Base-by-base conservation (phyloP, 2,113 vertebrate species). In the Ciconia boyciana region DNA sequence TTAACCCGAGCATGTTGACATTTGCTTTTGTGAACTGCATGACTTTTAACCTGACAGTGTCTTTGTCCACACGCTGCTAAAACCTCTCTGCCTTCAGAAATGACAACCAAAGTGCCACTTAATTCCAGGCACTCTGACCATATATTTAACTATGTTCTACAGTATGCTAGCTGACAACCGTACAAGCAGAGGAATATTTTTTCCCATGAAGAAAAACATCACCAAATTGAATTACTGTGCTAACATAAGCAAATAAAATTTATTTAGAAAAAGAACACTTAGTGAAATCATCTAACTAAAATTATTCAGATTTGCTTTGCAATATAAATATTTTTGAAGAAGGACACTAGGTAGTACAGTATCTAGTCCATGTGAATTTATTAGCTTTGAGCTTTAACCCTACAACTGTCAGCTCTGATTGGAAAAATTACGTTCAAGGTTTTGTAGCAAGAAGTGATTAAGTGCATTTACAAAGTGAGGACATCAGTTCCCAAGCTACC, bases 401-500 rank as follows among this genome's bases (percentile, higher is more conserved):
- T 95, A 95, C 91, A 97, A 97, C 83, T 87, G 89, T 94, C 94
- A 95, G 93, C 57, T 80, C 88, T 95, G 93, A 95, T 88, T 86
- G 95, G 92, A 95, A 91, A 96, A 95, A 94, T 87, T 94, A 91
- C 22, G 0, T 88, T 89, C 90, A 84, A 85, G 96, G 76, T 82
- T 97, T 96, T 81, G 74, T 82, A 92, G 86, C 92, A 96, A 96
- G 95, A 97, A 96, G 90, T 97, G 96, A 97, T 97, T 97, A 97
- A 97, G 92, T 94, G 93, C 94, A 88, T 96, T 96, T 96, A 95
- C 97, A 94, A 97, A 97, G 97, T 93, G 97, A 97, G 94, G 95
- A 96, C 97, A 97, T 97, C 92, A 81, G 74, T 96, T 97, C 97
- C 97, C 97, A 95, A 96, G 96, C 94, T 90, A 93, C 97, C 97